Percentiles rank a stretch among this genome's conserved stretches.
Evolutionary conservation across 2,113 vertebrate genomes (phyloP).

Genomic region (Rousettus leschenaultii): DNA sequence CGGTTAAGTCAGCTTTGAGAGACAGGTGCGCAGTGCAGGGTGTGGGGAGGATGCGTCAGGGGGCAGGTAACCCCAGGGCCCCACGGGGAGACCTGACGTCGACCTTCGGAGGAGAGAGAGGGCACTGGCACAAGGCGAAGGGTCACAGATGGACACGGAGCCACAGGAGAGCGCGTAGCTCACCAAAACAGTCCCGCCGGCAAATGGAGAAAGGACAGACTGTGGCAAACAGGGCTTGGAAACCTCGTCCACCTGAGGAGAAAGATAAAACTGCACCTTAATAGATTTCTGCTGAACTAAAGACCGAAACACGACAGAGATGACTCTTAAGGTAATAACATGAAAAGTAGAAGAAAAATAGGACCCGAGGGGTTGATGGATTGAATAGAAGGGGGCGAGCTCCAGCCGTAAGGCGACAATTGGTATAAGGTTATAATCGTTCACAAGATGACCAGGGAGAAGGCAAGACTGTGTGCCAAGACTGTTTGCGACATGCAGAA

Average conservation of each 20-base stretch:
- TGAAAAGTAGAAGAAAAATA: background rate
- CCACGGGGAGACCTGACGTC: too few species aligned
- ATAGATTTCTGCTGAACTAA: background rate
- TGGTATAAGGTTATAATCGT: background rate
- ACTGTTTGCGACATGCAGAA: background rate
- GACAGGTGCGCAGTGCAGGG: background rate
- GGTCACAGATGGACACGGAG: background rate
- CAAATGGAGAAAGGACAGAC: background rate
- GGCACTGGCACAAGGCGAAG: background rate
- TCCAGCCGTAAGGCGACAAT: background rate
- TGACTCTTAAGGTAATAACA: background rate
- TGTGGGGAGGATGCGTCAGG: background rate
- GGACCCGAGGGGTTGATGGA: accelerated
- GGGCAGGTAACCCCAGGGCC: background rate
- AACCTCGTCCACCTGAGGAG: background rate
- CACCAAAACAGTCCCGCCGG: background rate
- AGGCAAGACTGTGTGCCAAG: background rate
- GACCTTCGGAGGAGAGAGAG: background rate
- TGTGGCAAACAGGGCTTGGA: background rate
- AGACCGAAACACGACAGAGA: background rate
- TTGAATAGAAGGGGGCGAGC: background rate
- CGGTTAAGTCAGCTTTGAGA: background rate
- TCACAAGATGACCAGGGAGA: background rate
- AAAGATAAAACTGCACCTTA: background rate
- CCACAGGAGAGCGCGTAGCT: background rate